A percentile compares a stretch with the other conserved stretches of the same genome.
These are phyloP conservation scores for Doryteuthis pealeii DNA, from an alignment of 1,140 invertebrate species.

Conservation along the genomic window DNA sequence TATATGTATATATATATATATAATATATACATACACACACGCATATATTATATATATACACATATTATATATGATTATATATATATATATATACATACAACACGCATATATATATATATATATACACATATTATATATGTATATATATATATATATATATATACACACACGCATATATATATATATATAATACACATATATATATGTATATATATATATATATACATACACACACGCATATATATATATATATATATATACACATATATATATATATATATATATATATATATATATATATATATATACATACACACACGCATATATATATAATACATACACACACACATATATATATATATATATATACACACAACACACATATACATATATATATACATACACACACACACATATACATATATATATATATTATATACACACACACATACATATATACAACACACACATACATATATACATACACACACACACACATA, in stretches of 20 bases:
- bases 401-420: neutral
- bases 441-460: neutral
- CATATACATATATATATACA: neutral
- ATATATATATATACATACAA: neutral
- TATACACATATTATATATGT: slow-evolving; percentile 2
- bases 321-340: neutral
- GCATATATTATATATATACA: slow-evolving; percentile 1
- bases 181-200: slow-evolving; percentile 7
- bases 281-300: neutral
- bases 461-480: neutral
- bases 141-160: slow-evolving; percentile 6
- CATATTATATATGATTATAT: slow-evolving; percentile 4
- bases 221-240: neutral
- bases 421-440: neutral
- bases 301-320: neutral
- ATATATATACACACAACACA: neutral
- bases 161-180: neutral
- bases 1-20: slow-evolving; percentile 5
- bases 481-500: neutral
- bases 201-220: slow-evolving; percentile 12
- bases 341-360: neutral
- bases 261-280: neutral
- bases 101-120: neutral
- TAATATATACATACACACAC: neutral
- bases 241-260: neutral